These are phyloP conservation scores for Tetramorium bicarinatum DNA, from an alignment of 2,888 invertebrate genomes.

Conservation along the genomic window DNA sequence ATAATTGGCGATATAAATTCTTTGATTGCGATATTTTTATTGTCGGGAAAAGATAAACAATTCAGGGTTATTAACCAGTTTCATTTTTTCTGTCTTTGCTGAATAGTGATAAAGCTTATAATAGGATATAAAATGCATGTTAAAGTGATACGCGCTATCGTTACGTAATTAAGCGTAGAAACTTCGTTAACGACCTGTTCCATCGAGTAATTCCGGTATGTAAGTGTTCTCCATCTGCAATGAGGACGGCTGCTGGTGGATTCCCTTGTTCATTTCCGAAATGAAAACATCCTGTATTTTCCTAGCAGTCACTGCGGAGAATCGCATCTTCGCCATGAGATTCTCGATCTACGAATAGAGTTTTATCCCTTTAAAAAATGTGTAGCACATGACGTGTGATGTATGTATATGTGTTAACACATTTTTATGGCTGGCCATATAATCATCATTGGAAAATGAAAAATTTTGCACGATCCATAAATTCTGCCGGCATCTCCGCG, in stretches of 20 bases:
- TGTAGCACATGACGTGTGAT: background rate
- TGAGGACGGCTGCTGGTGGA: constrained; percentile 89
- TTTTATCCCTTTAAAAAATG: background rate
- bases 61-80: background rate
- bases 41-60: background rate
- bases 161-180: constrained; percentile 4
- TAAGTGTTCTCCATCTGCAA: constrained; percentile 93
- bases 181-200: constrained; percentile 87
- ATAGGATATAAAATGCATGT: background rate
- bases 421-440: constrained; percentile 30
- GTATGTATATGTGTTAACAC: background rate
- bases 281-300: constrained; percentile 89
- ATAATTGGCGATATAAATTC: background rate
- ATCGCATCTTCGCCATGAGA: constrained; percentile 80
- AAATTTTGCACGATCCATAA: constrained; percentile 48
- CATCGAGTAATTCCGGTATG: constrained; percentile 91
- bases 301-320: constrained; percentile 86
- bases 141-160: background rate
- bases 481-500: constrained; percentile 34
- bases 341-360: constrained; percentile 79
- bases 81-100: background rate
- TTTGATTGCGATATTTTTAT: background rate
- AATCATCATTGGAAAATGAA: background rate
- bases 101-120: background rate
- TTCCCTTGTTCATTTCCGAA: constrained; percentile 89